phyloP scores from a whole-genome alignment of 2,113 vertebrate species.

The Phylloscopus whistleri region DNA sequence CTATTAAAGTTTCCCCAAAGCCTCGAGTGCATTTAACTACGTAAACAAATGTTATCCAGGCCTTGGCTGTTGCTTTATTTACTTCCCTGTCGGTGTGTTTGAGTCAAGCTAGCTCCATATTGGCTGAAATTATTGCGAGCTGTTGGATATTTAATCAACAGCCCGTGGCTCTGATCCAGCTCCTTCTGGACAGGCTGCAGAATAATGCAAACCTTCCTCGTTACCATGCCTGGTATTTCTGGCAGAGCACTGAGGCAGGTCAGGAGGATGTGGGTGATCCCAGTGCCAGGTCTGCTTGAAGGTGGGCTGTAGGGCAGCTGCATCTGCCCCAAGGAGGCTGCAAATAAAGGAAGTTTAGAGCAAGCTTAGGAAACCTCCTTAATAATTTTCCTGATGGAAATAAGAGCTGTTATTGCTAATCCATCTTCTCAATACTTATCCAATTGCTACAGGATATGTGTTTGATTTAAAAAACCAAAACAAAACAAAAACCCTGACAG shows the following conservation, averaged over 20 bases:
- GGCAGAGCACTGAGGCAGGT: not conserved
- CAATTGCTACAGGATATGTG: not conserved
- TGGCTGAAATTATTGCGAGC: not conserved
- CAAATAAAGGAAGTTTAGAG: not conserved
- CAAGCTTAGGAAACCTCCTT: not conserved
- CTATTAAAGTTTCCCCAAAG: not conserved
- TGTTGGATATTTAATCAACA: constrained; percentile 44
- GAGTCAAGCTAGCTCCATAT: not conserved
- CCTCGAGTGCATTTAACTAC: not conserved
- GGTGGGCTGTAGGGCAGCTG: not conserved
- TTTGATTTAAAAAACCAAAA: not conserved
- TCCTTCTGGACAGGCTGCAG: constrained; percentile 21
- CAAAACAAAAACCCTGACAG: not conserved
- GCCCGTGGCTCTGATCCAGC: constrained; percentile 11
- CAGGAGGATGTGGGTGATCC: not conserved
- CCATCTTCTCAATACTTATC: not conserved
- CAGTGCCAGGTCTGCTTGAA: not conserved
- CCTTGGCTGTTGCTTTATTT: constrained; percentile 1
- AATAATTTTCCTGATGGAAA: not conserved
- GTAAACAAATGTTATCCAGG: not conserved
- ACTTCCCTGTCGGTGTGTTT: not conserved
- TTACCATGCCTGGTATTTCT: not conserved
- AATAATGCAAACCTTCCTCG: not conserved
- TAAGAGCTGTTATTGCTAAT: not conserved
- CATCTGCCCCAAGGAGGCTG: not conserved